Base-by-base conservation (phyloP, 2,888 invertebrate species). In the Lasius platythorax region DNA sequence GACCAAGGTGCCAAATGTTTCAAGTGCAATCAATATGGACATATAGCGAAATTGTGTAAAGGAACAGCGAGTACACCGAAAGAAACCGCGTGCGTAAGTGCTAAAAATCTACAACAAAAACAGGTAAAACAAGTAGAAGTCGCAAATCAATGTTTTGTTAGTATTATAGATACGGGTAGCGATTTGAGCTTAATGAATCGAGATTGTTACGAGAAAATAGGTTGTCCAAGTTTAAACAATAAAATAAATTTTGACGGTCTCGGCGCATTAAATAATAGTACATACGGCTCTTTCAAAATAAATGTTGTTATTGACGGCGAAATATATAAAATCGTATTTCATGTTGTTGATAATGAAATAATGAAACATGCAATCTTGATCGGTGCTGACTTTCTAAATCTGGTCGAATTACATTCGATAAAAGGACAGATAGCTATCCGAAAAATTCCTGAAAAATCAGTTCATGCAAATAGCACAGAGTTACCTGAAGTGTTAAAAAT, bases 341-440 rank as follows among this genome's bases (percentile, higher is more conserved):
- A 84, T 58, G 82, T 89, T 11, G 67, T 89, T 11, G 43, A 72
- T 1, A 82, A 87, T 40, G 9, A 58, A 9, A 15, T 84, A 15
- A 72, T 84, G 68, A 79, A 74, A 15, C 56, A 82, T 37, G 78
- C 61, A 30, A 40, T 86, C 3, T 63, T 87, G 63, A 74, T 88
- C 6, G 87, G 87, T 11, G 56, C 79, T 15, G 81, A 87, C 67
- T 85, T 88, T 74, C 15, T 87, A 0, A 61, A 70, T 23, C 33
- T 23, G 12, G 37, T 84, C 6, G 72, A 86, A 67, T 82, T 40
- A 64, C 18, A n/a, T 53, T 66, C 11, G 15, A 6, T 70, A 53
- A 23, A 67, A 58, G 23, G 40, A 12, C 28, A 28, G 3, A 28
- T 61, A 4, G 58, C 23, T 1, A 73, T 73, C 30, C 23, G 58